Evolutionary conservation across 2,113 vertebrate genomes (phyloP).

Genomic region (Equus quagga): DNA sequence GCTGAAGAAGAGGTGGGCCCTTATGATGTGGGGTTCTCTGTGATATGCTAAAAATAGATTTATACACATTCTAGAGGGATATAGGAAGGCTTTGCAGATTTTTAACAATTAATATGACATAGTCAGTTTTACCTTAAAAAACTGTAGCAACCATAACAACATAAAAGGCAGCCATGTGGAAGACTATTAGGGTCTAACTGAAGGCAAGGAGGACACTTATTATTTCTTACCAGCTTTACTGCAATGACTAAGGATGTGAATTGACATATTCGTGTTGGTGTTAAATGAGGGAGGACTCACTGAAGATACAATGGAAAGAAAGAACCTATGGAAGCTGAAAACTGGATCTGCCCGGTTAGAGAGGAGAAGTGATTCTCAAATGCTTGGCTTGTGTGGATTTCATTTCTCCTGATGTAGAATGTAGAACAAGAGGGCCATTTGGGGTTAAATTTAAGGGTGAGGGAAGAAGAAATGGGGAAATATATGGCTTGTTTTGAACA

Average conservation of each 20-base stretch:
- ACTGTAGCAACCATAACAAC: background rate
- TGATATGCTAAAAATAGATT: background rate
- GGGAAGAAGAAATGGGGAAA: background rate
- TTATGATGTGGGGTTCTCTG: background rate
- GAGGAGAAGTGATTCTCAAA: background rate
- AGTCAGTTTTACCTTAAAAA: conserved; percentile 19
- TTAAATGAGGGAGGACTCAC: background rate
- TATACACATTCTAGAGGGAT: background rate
- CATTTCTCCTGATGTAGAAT: background rate
- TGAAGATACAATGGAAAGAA: conserved; percentile 31
- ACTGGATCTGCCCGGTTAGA: background rate
- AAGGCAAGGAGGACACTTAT: background rate
- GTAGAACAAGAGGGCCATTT: background rate
- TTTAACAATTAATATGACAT: background rate
- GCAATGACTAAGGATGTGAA: background rate
- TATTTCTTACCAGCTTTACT: no score
- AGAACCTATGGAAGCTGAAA: background rate
- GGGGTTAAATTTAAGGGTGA: background rate
- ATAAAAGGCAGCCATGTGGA: background rate
- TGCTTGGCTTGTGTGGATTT: background rate
- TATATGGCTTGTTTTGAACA: background rate
- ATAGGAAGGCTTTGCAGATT: background rate
- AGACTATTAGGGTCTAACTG: background rate
- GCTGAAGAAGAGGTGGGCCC: background rate
- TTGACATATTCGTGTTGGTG: background rate